These are phyloP conservation scores for Aselliscus stoliczkanus DNA, from an alignment of 2,797 vertebrate genomes.

Conservation along the genomic window DNA sequence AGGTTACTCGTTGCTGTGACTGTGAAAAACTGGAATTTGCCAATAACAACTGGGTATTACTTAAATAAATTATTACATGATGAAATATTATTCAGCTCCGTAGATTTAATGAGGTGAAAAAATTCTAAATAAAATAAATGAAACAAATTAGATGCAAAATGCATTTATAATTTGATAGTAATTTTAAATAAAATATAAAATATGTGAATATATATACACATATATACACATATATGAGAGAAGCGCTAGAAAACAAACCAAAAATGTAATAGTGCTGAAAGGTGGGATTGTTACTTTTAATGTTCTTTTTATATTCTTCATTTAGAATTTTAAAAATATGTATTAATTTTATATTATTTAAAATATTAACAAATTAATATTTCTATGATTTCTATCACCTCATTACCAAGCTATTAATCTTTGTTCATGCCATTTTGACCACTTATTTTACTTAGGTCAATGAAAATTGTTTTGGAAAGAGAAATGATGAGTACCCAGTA, in stretches of 20 bases:
- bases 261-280: constrained; percentile 8
- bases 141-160: not conserved
- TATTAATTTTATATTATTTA: not conserved
- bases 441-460: not conserved
- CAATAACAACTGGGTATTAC: not conserved
- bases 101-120: not conserved
- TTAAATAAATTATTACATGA: constrained; percentile 30
- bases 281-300: not conserved
- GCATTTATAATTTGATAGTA: not conserved
- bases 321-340: not conserved
- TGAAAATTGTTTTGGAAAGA: constrained; percentile 58
- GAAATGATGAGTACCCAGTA: constrained; percentile 56
- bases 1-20: not conserved
- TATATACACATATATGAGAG: not conserved
- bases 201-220: not conserved
- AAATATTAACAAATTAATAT: constrained; percentile 41
- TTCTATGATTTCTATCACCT: constrained; percentile 49
- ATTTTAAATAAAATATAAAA: constrained; percentile 19
- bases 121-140: not conserved
- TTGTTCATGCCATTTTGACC: not conserved
- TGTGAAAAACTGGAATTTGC: not conserved
- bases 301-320: constrained; percentile 9
- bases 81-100: not conserved
- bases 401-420: constrained; percentile 42
- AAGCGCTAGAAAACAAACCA: not conserved